Percentiles rank a stretch among this genome's conserved stretches.
These are phyloP conservation scores for Cremastobaeus sp. DNA, from an alignment of 2,888 invertebrate genomes.

Conservation along the genomic window DNA sequence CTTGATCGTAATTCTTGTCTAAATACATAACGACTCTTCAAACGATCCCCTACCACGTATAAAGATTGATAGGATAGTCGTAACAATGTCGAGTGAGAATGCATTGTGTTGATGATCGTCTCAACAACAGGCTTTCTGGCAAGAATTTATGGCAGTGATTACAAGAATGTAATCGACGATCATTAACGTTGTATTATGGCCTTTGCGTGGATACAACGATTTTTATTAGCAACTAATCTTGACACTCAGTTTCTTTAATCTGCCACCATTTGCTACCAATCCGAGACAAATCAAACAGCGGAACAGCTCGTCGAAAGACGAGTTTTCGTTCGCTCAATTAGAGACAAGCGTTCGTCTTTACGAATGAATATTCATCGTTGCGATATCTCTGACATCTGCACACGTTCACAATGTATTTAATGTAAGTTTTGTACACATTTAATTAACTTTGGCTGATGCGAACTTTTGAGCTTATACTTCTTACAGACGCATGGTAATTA, in stretches of 20 bases:
- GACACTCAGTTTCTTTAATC: conserved; percentile 31
- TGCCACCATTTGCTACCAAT: too few relatives aligned
- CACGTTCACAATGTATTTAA: conserved; percentile 43
- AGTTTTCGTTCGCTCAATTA: neutral
- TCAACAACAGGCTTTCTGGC: conserved; percentile 61
- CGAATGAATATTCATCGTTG: conserved; percentile 28
- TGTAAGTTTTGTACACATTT: conserved; percentile 54
- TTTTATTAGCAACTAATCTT: conserved; percentile 71
- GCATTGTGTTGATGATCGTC: conserved; percentile 67
- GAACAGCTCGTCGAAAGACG: too few relatives aligned
- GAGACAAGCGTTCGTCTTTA: conserved; percentile 1
- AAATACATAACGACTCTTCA: conserved; percentile 54
- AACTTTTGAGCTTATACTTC: conserved; percentile 56
- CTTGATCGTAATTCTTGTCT: conserved; percentile 54
- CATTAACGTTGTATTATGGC: conserved; percentile 75
- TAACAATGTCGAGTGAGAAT: conserved; percentile 67
- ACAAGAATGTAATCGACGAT: conserved; percentile 73
- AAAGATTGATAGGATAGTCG: conserved; percentile 67
- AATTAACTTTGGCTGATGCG: conserved; percentile 56
- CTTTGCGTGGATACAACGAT: conserved; percentile 68
- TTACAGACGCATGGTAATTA: conserved; percentile 67
- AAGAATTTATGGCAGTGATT: conserved; percentile 75
- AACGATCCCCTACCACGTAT: conserved; percentile 50
- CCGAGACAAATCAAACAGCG: too few relatives aligned
- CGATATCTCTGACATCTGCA: conserved; percentile 24